A percentile compares a stretch with the other conserved stretches of the same genome.
phyloP scores from a whole-genome alignment of 2,113 vertebrate species.

The Tor tambroides region DNA sequence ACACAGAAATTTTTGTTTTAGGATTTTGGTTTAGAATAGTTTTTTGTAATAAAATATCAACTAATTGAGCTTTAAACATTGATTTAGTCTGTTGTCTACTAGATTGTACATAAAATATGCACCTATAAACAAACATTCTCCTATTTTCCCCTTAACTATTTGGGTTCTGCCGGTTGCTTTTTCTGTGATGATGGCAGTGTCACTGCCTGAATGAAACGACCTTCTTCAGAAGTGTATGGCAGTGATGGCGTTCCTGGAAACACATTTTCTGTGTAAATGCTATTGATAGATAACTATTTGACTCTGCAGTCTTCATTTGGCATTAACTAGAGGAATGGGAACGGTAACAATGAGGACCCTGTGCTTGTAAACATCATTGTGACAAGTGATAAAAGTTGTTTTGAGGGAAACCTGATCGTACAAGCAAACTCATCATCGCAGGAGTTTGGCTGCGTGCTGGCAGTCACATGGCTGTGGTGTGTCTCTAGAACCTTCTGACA shows the following conservation, averaged over 20 bases:
- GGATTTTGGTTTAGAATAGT: neutral
- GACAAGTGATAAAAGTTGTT: conserved; percentile 60
- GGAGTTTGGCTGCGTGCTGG: neutral
- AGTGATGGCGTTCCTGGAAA: conserved; percentile 19
- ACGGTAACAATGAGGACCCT: conserved; percentile 29
- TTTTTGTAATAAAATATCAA: neutral
- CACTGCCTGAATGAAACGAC: too few species aligned
- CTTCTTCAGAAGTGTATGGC: too few species aligned
- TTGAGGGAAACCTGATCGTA: conserved; percentile 26
- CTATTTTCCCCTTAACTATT: neutral
- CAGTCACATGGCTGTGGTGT: neutral
- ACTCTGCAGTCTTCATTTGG: neutral
- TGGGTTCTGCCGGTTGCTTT: neutral
- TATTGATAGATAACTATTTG: conserved; percentile 37
- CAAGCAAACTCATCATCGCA: conserved; percentile 2
- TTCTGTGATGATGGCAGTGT: neutral
- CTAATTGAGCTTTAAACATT: neutral
- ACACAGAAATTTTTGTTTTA: neutral
- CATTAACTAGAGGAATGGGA: conserved; percentile 31
- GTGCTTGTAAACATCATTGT: conserved; percentile 56
- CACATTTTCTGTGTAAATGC: conserved; percentile 12
- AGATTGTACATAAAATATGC: neutral
- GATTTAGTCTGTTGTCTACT: neutral
- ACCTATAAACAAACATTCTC: neutral
- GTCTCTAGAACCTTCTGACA: conserved; percentile 9